A percentile compares a stretch with the other conserved stretches of the same genome.
phyloP scores from a whole-genome alignment of 2,888 invertebrate species.

The Drosophila formosana region DNA sequence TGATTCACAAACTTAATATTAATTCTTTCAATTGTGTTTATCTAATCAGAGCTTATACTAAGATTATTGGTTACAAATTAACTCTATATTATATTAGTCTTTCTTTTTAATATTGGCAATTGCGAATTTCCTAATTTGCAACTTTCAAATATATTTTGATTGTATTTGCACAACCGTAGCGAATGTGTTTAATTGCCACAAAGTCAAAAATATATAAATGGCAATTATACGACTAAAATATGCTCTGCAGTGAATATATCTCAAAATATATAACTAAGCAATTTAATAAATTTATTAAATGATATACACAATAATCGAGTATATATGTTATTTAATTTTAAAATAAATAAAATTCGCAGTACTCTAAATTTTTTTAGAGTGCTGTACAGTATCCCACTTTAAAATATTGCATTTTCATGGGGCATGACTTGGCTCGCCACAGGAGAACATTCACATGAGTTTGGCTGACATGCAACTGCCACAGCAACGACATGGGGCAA shows the following conservation, averaged over 20 bases:
- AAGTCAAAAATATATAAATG: slow-evolving; percentile 12
- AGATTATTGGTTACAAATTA: no score
- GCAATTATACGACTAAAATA: background rate
- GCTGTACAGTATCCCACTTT: background rate
- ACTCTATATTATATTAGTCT: no score
- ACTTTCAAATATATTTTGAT: slow-evolving; percentile 40
- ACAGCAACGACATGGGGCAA: slow-evolving; percentile 43
- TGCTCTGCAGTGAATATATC: background rate
- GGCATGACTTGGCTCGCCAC: slow-evolving; percentile 30
- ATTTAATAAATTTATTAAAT: no score
- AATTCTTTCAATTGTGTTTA: no score
- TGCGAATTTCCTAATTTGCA: slow-evolving; percentile 12
- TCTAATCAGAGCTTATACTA: no score
- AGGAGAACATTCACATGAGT: slow-evolving; percentile 50
- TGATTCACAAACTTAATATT: background rate
- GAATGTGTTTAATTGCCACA: slow-evolving; percentile 38
- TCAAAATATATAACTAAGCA: no score
- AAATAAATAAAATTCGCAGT: no score
- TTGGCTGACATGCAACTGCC: slow-evolving; percentile 71
- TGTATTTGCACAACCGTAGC: slow-evolving; percentile 24
- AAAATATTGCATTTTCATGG: background rate
- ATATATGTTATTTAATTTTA: no score
- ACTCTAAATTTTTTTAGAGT: no score
- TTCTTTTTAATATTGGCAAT: background rate
- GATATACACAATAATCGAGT: no score